A percentile compares a stretch with the other conserved stretches of the same genome.
Conservation (phyloP, 92 coral and sea anemone genomes). For the Epizoanthus ramosus region DNA sequence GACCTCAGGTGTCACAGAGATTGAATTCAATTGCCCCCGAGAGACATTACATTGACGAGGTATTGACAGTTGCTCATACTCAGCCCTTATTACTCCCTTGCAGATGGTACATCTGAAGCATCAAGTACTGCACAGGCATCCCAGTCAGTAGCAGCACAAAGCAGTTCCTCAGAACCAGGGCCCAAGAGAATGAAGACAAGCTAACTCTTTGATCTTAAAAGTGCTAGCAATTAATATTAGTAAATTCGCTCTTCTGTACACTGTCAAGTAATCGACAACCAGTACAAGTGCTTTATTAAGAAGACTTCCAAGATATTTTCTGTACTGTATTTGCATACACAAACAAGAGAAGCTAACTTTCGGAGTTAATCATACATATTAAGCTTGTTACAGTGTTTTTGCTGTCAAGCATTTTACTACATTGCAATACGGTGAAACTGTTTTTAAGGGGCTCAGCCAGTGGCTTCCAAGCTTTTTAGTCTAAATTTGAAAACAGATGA, state of each 20-base stretch:
- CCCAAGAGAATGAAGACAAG: slow-evolving; percentile 43
- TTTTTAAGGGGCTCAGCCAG: too few relatives aligned
- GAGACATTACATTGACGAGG: too few relatives aligned
- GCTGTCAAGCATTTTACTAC: too few relatives aligned
- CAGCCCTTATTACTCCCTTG: neutral
- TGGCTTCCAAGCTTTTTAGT: too few relatives aligned
- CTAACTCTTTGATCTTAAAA: neutral
- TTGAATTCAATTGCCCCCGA: too few relatives aligned
- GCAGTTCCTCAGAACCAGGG: slow-evolving; percentile 21
- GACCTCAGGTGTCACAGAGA: too few relatives aligned
- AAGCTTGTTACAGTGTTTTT: too few relatives aligned
- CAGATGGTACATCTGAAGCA: slow-evolving; percentile 28
- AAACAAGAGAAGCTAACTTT: neutral
- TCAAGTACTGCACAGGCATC: slow-evolving; percentile 13
- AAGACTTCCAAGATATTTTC: neutral
- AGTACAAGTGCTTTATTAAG: neutral
- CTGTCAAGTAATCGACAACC: slow-evolving; percentile 8
- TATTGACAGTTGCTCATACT: too few relatives aligned
- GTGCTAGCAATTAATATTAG: neutral
- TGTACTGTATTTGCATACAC: neutral
- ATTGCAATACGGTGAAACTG: too few relatives aligned
- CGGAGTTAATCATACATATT: neutral
- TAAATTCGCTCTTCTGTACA: neutral
- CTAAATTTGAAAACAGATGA: too few relatives aligned
- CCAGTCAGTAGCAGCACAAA: slow-evolving; percentile 25